phyloP scores from a whole-genome alignment of 2,797 vertebrate genomes.

The Morelia viridis region DNA sequence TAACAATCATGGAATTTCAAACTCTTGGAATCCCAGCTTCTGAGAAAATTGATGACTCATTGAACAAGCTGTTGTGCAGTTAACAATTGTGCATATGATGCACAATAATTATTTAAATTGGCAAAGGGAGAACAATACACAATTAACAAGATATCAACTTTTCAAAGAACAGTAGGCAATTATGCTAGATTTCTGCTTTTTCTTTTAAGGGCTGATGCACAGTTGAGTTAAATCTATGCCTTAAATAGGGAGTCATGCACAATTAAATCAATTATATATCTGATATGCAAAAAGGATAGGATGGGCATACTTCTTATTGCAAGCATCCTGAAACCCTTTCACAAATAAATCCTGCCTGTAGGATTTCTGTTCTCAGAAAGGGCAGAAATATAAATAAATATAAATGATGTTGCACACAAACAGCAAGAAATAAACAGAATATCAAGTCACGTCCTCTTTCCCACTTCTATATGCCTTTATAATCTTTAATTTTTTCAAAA shows the following conservation, averaged over 20 bases:
- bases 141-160: neutral
- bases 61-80: neutral
- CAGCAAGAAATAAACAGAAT: neutral
- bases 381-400: neutral
- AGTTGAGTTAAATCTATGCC: neutral
- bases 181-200: neutral
- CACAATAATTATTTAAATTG: neutral
- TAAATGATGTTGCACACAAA: neutral
- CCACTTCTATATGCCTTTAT: neutral
- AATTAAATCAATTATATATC: neutral
- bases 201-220: neutral
- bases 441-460: too few relatives aligned
- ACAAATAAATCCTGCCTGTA: neutral
- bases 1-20: neutral
- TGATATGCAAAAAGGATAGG: neutral
- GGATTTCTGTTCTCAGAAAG: neutral
- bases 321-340: neutral
- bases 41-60: neutral
- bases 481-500: neutral
- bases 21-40: neutral
- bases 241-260: neutral
- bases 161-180: neutral
- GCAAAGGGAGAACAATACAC: neutral
- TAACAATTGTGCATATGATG: conserved; percentile 10
- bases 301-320: neutral